Percentiles rank a stretch among this genome's conserved stretches.
Conservation (phyloP, 2,888 invertebrate genomes). For the Neoascia interrupta region DNA sequence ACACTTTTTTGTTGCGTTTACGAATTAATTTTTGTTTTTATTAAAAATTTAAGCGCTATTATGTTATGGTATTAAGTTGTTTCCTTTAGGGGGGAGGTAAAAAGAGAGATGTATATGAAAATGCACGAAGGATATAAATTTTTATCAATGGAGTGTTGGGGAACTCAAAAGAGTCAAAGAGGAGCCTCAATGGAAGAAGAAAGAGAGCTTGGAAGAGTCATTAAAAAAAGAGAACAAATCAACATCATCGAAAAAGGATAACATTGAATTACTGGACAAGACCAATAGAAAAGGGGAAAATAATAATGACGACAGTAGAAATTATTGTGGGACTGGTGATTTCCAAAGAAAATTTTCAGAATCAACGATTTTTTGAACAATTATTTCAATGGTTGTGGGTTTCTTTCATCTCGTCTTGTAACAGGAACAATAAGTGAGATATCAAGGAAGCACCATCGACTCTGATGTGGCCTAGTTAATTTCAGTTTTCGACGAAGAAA, state of each 20-base stretch:
- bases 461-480: neutral
- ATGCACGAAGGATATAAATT: neutral
- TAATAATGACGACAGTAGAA: constrained; percentile 8
- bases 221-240: no score
- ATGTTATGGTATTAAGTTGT: constrained; percentile 13
- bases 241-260: neutral
- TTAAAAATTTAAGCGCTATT: constrained; percentile 41
- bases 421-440: neutral
- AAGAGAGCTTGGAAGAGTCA: no score
- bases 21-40: constrained; percentile 7
- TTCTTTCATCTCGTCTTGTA: neutral
- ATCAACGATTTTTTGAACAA: neutral
- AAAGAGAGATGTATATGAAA: neutral
- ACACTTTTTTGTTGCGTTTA: constrained; percentile 59
- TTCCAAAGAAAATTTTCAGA: constrained; percentile 20
- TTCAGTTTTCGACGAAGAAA: neutral
- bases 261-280: constrained; percentile 10
- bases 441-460: constrained; percentile 6
- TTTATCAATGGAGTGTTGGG: constrained; percentile 35
- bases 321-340: constrained; percentile 7
- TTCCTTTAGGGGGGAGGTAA: constrained; percentile 5
- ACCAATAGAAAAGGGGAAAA: constrained; percentile 16
- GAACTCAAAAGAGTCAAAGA: constrained; percentile 38
- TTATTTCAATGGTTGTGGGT: neutral
- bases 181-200: constrained; percentile 28